Base-by-base conservation (phyloP, 2,888 invertebrate species). In the Salticus scenicus region DNA sequence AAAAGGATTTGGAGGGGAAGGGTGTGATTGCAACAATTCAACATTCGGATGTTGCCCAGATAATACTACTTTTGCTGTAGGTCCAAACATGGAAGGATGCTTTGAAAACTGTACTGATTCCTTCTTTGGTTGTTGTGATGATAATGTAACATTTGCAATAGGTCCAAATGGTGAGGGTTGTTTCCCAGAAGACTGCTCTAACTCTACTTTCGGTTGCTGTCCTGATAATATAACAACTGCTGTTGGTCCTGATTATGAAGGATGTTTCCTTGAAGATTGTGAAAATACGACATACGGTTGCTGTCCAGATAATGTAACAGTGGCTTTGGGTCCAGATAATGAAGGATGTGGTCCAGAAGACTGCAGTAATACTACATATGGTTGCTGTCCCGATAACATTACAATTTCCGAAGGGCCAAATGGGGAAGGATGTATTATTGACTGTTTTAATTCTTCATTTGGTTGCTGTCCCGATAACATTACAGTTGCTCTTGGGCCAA, bases 401-500 rank as follows among this genome's bases (percentile, higher is more conserved):
- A 97, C 96, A 0, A 94, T 96, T 0, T 96, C 98, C 1, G 96
- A 96, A 89, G 98, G 98, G 1, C 94, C 94, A 0, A 78, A 87
- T 12, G 47, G 64, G 17, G 87, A 87, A 57, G 87, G 91, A 87
- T 91, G 79, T 69, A n/a, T 2, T n/a, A 20, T 33, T 17, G 51
- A 75, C 93, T 94, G 88, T 93, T 95, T 0, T 93, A 93, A 24
- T 95, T 94, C 89, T 27, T 70, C 71, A 10, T 93, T 91, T 90
- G 95, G 95, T 24, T 96, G 96, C 90, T 96, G 89, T 80, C 86
- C 87, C 2, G 88, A 89, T 67, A 87, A 84, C 31, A 20, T 72
- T 4, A 89, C 88, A 28, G 7, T 77, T 0, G 87, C 88, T 1
- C 41, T 67, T 30, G 88, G 86, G 5, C 76, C 77, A 14, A 76